A percentile compares a stretch with the other conserved stretches of the same genome.
phyloP scores from a whole-genome alignment of 2,113 vertebrate genomes.

The Zeus faber region DNA sequence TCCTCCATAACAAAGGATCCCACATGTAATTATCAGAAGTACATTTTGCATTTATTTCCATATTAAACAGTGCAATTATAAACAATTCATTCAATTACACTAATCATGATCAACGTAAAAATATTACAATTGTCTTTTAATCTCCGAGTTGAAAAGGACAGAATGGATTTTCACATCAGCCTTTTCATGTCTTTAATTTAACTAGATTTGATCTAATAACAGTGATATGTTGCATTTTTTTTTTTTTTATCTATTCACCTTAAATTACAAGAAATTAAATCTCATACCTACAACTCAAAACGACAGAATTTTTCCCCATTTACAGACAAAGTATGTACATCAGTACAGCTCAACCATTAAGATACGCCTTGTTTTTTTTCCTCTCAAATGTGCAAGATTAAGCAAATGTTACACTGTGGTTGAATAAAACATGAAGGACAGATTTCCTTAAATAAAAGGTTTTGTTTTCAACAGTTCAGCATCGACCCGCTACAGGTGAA shows the following conservation, averaged over 20 bases:
- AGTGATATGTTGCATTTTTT: conserved; percentile 82
- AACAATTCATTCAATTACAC: conserved; percentile 98
- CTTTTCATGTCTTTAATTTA: conserved; percentile 61
- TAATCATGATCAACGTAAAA: conserved; percentile 96
- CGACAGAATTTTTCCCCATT: conserved; percentile 78
- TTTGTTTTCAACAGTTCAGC: conserved; percentile 79
- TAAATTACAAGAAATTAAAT: conserved; percentile 84
- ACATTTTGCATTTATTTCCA: conserved; percentile 90
- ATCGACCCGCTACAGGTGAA: conserved; percentile 44
- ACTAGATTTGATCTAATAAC: conserved; percentile 51
- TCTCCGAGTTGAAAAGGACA: conserved; percentile 92
- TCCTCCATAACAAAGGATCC: no score
- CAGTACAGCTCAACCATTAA: conserved; percentile 80
- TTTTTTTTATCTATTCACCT: conserved; percentile 54
- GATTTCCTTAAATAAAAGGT: conserved; percentile 76
- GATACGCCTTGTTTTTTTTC: no score
- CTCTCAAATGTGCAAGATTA: conserved; percentile 84
- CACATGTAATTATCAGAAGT: conserved; percentile 55
- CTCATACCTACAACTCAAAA: conserved; percentile 73
- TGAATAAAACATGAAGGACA: conserved; percentile 70
- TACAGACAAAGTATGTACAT: conserved; percentile 81
- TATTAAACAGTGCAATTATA: conserved; percentile 99
- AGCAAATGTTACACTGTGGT: conserved; percentile 79
- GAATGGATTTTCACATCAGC: conserved; percentile 76
- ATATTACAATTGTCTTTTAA: conserved; percentile 98